Evolutionary conservation across 2,113 vertebrate genomes (phyloP).

Genomic region (Rhabdornis inornatus): DNA sequence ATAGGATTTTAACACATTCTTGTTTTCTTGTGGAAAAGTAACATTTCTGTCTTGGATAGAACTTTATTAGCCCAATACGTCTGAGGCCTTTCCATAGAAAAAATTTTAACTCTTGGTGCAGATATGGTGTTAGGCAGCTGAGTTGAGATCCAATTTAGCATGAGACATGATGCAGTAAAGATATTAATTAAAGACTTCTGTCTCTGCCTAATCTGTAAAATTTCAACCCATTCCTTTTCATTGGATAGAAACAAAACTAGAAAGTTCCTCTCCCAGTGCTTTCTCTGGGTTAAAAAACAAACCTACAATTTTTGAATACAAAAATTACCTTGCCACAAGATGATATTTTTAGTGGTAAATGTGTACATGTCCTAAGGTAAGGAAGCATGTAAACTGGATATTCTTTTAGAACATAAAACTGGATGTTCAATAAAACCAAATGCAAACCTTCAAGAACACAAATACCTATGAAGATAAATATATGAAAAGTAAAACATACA

Average conservation of each 20-base stretch:
- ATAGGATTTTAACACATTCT: neutral
- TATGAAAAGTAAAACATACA: neutral
- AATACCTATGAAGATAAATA: neutral
- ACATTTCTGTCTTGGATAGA: neutral
- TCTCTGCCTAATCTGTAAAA: neutral
- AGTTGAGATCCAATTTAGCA: neutral
- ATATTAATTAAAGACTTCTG: neutral
- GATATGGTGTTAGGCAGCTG: neutral
- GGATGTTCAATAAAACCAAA: neutral
- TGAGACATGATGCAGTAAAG: neutral
- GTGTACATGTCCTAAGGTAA: neutral
- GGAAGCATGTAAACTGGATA: neutral
- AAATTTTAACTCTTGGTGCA: neutral
- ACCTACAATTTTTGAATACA: neutral
- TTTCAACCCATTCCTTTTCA: neutral
- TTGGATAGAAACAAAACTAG: neutral
- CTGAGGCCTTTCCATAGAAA: neutral
- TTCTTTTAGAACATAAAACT: neutral
- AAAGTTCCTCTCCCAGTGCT: neutral
- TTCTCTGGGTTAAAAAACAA: neutral
- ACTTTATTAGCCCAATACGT: neutral
- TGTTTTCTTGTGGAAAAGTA: neutral
- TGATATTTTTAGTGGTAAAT: neutral
- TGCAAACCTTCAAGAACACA: neutral
- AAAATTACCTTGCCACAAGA: neutral